Evolutionary conservation across 2,797 vertebrate species (phyloP).

Genomic region (Simalia tracyae): DNA sequence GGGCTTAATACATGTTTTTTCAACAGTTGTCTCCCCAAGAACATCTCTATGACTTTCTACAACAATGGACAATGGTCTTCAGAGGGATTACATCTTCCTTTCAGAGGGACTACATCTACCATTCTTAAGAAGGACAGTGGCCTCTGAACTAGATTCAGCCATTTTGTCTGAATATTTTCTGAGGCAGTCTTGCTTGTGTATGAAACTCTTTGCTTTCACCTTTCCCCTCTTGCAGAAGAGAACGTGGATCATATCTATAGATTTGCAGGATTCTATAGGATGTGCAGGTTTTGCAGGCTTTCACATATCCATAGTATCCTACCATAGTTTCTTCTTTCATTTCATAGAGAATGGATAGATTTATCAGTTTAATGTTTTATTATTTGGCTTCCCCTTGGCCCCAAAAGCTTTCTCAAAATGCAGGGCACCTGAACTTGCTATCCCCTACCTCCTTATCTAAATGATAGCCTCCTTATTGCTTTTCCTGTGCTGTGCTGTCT

Average conservation of each 20-base stretch:
- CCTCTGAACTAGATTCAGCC: neutral
- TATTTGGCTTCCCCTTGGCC: no score
- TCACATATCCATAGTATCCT: neutral
- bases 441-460: no score
- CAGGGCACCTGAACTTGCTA: no score
- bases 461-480: no score
- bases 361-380: no score
- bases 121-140: neutral
- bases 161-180: neutral
- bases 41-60: neutral
- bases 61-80: neutral
- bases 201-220: neutral
- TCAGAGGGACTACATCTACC: neutral
- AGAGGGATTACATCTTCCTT: neutral
- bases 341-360: no score
- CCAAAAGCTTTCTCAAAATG: no score
- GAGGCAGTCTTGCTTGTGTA: neutral
- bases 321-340: neutral
- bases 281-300: neutral
- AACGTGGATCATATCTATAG: neutral
- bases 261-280: neutral
- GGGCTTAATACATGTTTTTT: neutral
- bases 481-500: no score
- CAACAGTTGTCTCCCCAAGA: neutral
- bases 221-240: neutral